Evolutionary conservation across 2,797 vertebrate genomes (phyloP).

Genomic region (Hippopotamyrus pictus): DNA sequence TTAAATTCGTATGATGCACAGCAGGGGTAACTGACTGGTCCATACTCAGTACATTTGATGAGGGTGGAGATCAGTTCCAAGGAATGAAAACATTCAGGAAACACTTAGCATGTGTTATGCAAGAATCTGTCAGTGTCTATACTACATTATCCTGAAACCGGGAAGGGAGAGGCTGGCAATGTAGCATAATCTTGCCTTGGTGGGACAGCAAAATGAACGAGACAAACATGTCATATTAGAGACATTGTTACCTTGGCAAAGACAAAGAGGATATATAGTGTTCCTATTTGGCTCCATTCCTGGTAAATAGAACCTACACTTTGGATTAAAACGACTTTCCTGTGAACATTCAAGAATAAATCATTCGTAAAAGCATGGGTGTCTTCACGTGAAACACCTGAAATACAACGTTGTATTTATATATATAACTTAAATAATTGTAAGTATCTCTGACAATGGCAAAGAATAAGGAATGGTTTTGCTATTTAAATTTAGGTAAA

Average conservation of each 20-base stretch:
- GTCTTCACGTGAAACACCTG: not conserved
- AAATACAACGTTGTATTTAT: not conserved
- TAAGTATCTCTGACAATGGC: not conserved
- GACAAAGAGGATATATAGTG: not conserved
- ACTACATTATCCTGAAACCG: not conserved
- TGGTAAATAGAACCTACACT: not conserved
- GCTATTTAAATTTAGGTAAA: not conserved
- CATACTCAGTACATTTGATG: not conserved
- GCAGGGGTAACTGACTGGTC: not conserved
- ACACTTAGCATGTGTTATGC: not conserved
- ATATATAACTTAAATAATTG: not conserved
- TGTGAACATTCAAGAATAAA: not conserved
- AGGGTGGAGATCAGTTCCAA: not conserved
- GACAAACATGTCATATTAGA: not conserved
- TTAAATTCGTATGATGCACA: not conserved
- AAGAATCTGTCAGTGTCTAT: not conserved
- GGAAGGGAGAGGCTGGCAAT: not conserved
- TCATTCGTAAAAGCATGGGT: not conserved
- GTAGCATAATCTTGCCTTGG: not conserved
- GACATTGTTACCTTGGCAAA: not conserved
- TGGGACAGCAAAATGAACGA: not conserved
- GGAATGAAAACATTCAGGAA: not conserved
- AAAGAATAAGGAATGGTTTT: not conserved
- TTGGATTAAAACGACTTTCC: not conserved
- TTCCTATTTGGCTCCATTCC: not conserved